phyloP scores from a whole-genome alignment of 2,888 invertebrate species.

The Polietes domitor region DNA sequence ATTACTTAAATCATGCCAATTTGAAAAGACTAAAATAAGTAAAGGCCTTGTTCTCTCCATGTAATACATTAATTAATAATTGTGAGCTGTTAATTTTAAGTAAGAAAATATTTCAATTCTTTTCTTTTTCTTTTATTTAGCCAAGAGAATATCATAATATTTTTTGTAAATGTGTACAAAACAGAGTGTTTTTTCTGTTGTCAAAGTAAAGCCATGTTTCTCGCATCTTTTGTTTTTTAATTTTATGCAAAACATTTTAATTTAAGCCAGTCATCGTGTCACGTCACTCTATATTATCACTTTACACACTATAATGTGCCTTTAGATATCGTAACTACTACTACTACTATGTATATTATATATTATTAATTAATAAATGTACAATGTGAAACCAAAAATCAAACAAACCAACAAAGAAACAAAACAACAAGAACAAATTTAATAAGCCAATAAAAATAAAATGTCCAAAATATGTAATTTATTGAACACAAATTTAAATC shows the following conservation, averaged over 20 bases:
- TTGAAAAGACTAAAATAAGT: conserved; percentile 56
- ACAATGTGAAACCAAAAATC: conserved; percentile 40
- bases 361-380: conserved; percentile 12
- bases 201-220: neutral
- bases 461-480: conserved; percentile 51
- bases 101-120: conserved; percentile 24
- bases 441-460: no score
- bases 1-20: conserved; percentile 67
- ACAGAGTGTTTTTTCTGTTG: conserved; percentile 14
- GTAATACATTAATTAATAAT: conserved; percentile 52
- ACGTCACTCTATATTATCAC: neutral
- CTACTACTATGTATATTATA: neutral
- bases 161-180: conserved; percentile 51
- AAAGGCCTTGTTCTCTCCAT: conserved; percentile 57
- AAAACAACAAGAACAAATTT: conserved; percentile 32
- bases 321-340: conserved; percentile 36
- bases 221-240: neutral
- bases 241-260: conserved; percentile 14
- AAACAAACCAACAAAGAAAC: conserved; percentile 9
- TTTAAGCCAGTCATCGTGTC: conserved; percentile 28
- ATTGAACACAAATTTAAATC: conserved; percentile 35
- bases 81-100: conserved; percentile 35
- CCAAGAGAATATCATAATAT: neutral
- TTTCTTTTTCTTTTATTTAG: conserved; percentile 28
- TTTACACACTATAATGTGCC: conserved; percentile 51